phyloP scores from a whole-genome alignment of 2,113 vertebrate genomes.

The Corythoichthys intestinalis region DNA sequence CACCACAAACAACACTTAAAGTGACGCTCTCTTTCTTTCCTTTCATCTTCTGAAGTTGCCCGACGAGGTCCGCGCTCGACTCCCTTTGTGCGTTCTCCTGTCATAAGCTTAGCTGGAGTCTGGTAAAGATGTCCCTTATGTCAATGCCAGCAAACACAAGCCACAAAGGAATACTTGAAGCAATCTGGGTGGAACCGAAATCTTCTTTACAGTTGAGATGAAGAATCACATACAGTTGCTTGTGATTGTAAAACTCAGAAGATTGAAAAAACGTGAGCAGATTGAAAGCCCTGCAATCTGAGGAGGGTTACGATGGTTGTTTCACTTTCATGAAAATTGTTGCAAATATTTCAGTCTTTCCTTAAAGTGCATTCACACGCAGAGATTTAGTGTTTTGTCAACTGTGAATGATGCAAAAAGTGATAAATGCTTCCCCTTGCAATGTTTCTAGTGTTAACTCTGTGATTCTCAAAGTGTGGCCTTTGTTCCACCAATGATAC shows the following conservation, averaged over 20 bases:
- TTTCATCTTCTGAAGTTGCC: slow-evolving; percentile 34
- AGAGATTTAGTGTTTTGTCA: slow-evolving; percentile 4
- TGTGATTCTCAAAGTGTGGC: too few species aligned
- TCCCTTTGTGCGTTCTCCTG: slow-evolving; percentile 52
- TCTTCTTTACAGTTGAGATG: slow-evolving; percentile 4
- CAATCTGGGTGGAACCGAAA: slow-evolving; percentile 16
- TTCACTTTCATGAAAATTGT: not conserved
- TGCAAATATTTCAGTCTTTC: not conserved
- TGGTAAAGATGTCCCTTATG: slow-evolving; percentile 17
- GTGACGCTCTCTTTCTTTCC: not conserved
- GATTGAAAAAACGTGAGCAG: not conserved
- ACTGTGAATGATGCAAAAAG: slow-evolving; percentile 28
- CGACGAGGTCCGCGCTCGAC: slow-evolving; percentile 50
- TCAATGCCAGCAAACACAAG: slow-evolving; percentile 12
- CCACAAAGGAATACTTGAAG: slow-evolving; percentile 29
- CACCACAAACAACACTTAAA: not conserved
- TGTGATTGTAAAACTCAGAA: not conserved
- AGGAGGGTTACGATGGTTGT: not conserved
- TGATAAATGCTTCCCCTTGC: slow-evolving; percentile 25
- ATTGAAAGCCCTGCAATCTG: not conserved
- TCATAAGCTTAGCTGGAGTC: slow-evolving; percentile 59
- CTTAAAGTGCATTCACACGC: not conserved
- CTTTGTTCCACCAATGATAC: too few species aligned
- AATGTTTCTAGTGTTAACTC: not conserved
- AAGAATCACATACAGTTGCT: not conserved